Percentiles rank a stretch among this genome's conserved stretches.
Conservation (phyloP, 2,113 vertebrate species). For the Penelope pileata region DNA sequence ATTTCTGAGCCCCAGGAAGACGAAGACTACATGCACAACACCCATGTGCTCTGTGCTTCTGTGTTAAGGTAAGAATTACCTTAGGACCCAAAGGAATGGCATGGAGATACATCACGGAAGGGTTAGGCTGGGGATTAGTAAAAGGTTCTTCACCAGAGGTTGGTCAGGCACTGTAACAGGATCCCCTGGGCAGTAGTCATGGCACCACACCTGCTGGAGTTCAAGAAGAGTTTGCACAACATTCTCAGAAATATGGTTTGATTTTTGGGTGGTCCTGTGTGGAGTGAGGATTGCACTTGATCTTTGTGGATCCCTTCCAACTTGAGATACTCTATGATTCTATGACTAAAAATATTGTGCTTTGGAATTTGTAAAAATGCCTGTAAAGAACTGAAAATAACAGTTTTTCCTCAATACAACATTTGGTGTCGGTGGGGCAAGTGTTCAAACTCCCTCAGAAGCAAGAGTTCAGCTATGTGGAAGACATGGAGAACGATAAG, state of each 20-base stretch:
- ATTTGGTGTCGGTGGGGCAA: background rate
- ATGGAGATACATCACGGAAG: background rate
- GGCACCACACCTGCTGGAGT: background rate
- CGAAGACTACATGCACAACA: background rate
- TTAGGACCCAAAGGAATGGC: background rate
- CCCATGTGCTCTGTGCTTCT: background rate
- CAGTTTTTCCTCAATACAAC: rapidly evolving
- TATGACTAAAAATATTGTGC: background rate
- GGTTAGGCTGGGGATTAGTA: background rate
- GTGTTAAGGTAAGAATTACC: background rate
- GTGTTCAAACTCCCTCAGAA: background rate
- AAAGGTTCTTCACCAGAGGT: background rate
- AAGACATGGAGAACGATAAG: background rate
- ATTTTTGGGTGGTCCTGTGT: background rate
- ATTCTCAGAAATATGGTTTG: background rate
- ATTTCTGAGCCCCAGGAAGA: background rate
- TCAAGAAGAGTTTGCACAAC: background rate
- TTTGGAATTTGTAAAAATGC: background rate
- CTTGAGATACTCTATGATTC: background rate
- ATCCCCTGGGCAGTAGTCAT: background rate
- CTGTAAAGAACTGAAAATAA: background rate
- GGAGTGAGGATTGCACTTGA: background rate
- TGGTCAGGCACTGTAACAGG: background rate
- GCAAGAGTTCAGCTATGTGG: background rate
- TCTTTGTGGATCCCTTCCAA: background rate